Evolutionary conservation across 2,888 invertebrate genomes (phyloP).

Genomic region (Eurytoma adleriae): DNA sequence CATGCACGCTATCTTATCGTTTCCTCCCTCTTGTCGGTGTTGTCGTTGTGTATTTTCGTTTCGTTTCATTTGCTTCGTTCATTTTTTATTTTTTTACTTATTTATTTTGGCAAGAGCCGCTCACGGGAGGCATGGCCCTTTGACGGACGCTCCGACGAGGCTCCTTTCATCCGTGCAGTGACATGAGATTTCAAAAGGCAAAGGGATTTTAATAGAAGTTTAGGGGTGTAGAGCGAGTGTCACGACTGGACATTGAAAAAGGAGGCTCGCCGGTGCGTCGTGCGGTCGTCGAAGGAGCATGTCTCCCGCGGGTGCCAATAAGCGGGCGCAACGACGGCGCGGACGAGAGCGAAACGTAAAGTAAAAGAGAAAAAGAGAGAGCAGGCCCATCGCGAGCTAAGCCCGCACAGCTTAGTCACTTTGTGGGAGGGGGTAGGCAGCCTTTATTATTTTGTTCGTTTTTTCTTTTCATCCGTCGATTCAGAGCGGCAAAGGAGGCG

Average conservation of each 20-base stretch:
- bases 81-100: background rate
- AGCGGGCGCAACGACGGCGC: background rate
- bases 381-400: background rate
- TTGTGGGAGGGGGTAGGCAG: background rate
- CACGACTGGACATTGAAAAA: too few relatives aligned
- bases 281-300: constrained; percentile 19
- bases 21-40: constrained; percentile 14
- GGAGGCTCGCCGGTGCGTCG: too few relatives aligned
- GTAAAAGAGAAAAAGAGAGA: constrained; percentile 9
- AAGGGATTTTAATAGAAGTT: too few relatives aligned
- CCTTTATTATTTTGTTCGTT: constrained; percentile 47
- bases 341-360: background rate
- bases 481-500: constrained; percentile 67
- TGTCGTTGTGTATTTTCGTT: constrained; percentile 5
- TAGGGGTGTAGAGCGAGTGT: too few relatives aligned
- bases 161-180: background rate
- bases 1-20: background rate
- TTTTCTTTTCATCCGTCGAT: constrained; percentile 52
- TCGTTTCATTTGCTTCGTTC: constrained; percentile 4
- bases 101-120: too few relatives aligned
- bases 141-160: background rate
- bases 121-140: background rate
- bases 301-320: background rate
- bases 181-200: background rate
- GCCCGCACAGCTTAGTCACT: background rate